These are phyloP conservation scores for Vombatus ursinus DNA, from an alignment of 2,113 vertebrate genomes.

Conservation along the genomic window DNA sequence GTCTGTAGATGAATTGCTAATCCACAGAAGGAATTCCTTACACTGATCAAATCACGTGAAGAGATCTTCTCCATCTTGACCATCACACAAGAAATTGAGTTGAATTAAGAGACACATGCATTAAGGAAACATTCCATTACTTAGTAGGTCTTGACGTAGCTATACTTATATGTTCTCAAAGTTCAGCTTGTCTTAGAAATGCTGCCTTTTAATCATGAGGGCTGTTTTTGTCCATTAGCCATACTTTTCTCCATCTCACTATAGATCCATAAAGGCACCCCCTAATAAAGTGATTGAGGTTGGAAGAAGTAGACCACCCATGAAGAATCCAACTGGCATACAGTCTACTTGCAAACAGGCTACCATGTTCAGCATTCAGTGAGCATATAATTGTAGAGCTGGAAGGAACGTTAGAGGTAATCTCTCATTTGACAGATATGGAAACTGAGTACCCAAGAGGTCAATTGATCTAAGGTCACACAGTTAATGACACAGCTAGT, in stretches of 20 bases:
- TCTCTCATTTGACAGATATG: background rate
- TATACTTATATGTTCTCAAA: background rate
- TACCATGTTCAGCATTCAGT: background rate
- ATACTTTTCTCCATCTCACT: background rate
- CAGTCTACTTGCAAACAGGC: background rate
- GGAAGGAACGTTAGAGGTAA: conserved; percentile 9
- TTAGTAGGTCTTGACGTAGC: background rate
- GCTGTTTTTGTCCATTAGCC: background rate
- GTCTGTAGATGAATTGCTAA: background rate
- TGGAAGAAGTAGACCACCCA: background rate
- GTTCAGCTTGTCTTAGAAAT: background rate
- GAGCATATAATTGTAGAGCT: conserved; percentile 26
- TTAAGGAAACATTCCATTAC: background rate
- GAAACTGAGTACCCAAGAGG: background rate
- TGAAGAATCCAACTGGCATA: background rate
- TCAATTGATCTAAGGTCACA: conserved; percentile 32
- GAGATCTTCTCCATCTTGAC: background rate
- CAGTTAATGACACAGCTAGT: background rate
- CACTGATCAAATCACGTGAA: background rate
- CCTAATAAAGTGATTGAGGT: background rate
- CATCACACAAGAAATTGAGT: background rate
- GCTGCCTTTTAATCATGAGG: background rate
- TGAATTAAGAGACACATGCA: background rate
- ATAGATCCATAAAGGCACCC: background rate
- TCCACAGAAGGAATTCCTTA: background rate